Evolutionary conservation across 2,113 vertebrate species (phyloP).

Genomic region (Vireo altiloquus): DNA sequence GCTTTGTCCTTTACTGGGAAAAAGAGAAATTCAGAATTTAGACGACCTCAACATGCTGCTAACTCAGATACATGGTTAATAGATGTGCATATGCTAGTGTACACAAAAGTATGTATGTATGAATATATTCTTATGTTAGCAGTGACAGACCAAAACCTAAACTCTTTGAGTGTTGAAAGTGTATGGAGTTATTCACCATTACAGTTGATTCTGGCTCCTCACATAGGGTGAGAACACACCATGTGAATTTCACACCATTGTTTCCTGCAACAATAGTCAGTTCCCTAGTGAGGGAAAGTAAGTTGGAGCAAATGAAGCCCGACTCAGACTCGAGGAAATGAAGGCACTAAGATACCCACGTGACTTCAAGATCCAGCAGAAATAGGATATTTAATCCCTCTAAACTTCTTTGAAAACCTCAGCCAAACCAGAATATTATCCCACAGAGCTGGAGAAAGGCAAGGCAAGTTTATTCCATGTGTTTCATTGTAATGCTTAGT

Average conservation of each 20-base stretch:
- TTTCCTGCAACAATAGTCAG: not conserved
- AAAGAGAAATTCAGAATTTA: not conserved
- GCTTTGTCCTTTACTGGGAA: conserved; percentile 59
- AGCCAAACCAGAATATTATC: not conserved
- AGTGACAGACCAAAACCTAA: not conserved
- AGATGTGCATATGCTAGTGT: not conserved
- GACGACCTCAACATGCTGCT: not conserved
- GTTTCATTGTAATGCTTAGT: not conserved
- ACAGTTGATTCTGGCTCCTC: not conserved
- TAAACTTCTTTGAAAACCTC: not conserved
- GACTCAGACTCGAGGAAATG: accelerated
- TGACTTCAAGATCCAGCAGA: not conserved
- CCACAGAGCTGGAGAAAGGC: not conserved
- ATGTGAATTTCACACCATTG: not conserved
- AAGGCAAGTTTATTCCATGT: not conserved
- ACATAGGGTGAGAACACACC: not conserved
- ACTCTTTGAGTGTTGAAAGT: not conserved
- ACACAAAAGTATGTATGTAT: accelerated
- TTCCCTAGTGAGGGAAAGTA: not conserved
- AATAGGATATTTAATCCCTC: not conserved
- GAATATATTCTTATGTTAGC: not conserved
- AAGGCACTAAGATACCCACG: not conserved
- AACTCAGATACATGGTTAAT: not conserved
- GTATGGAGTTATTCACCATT: not conserved
- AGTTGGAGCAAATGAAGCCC: not conserved